Evolutionary conservation across 2,888 invertebrate genomes (phyloP), one percentile per base, ranked within the genome.

Genomic region (Lithosia quadra): DNA sequence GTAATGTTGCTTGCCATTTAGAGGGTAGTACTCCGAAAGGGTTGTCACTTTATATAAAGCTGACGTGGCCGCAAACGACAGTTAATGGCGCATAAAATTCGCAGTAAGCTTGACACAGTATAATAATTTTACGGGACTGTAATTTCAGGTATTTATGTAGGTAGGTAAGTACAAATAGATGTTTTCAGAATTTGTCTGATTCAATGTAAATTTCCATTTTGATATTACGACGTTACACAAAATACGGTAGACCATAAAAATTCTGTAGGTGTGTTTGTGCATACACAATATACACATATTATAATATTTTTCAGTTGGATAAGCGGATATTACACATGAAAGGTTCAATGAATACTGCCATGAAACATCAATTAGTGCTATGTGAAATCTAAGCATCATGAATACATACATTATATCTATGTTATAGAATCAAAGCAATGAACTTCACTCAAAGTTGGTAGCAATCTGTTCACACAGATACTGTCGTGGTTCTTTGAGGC

Each of bases 51-150:
- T 90, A 87, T 91, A 89, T 90, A 90, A 91, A 88, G 91, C 90
- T 90, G 90, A 92, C 89, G 88, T 87, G 81, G 86, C 89, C 91
- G 87, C 90, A 90, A 91, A 90, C 89, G 90, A 89, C 89, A 90
- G 89, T 89, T 91, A 92, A 92, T 92, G 92, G 90, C 86, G 91
- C 90, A 91, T 92, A 90, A 91, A 92, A 92, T 92, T 91, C 88
- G 79, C 85, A 88, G 88, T 87, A 89, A 89, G 86, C 86, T 87
- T 84, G 84, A 88, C 85, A 84, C 83, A 87, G 88, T 88, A 86
- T 87, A 86, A 88, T 90, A 85, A 90, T 88, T 89, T 89, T 86
- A 85, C 82, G 83, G 78, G 77, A 78, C 82, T 86, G 83, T 83
- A 86, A 86, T 83, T 86, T 83, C 76, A 80, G 76, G 65, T 80